These are phyloP conservation scores for Epistrophe eligans DNA, from an alignment of 2,888 invertebrate genomes.

Conservation along the genomic window DNA sequence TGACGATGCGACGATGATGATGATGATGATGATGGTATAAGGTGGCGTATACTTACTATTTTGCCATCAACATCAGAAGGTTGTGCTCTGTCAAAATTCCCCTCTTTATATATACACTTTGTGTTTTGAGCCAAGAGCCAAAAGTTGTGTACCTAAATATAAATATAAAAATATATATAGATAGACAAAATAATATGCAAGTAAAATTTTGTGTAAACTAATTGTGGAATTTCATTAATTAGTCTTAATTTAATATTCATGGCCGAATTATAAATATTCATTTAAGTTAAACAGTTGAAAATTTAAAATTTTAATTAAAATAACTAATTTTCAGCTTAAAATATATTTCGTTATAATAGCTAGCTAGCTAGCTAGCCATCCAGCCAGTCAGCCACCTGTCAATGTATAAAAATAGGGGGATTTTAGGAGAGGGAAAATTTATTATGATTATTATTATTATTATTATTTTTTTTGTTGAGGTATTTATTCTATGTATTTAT, in stretches of 20 bases:
- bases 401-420: neutral
- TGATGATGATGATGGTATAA: too few relatives aligned
- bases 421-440: neutral
- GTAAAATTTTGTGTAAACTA: slow-evolving; percentile 71
- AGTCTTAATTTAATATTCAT: slow-evolving; percentile 71
- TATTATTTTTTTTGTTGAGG: slow-evolving; percentile 8
- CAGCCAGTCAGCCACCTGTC: neutral
- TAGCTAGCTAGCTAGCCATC: too few relatives aligned
- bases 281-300: slow-evolving; percentile 53
- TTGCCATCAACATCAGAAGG: slow-evolving; percentile 17
- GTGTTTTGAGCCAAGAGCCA: neutral
- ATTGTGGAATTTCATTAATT: slow-evolving; percentile 73
- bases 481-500: neutral
- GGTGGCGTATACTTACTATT: slow-evolving; percentile 28
- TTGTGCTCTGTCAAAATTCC: slow-evolving; percentile 55
- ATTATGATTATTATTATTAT: slow-evolving; percentile 9
- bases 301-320: slow-evolving; percentile 65
- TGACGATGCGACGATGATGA: neutral
- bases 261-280: slow-evolving; percentile 69
- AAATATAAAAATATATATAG: neutral
- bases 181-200: slow-evolving; percentile 64
- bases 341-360: neutral
- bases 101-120: neutral
- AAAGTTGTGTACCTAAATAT: neutral
- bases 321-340: slow-evolving; percentile 56